phyloP scores from a whole-genome alignment of 64 coral and sea anemone genomes.

The Stichodactyla mertensii region DNA sequence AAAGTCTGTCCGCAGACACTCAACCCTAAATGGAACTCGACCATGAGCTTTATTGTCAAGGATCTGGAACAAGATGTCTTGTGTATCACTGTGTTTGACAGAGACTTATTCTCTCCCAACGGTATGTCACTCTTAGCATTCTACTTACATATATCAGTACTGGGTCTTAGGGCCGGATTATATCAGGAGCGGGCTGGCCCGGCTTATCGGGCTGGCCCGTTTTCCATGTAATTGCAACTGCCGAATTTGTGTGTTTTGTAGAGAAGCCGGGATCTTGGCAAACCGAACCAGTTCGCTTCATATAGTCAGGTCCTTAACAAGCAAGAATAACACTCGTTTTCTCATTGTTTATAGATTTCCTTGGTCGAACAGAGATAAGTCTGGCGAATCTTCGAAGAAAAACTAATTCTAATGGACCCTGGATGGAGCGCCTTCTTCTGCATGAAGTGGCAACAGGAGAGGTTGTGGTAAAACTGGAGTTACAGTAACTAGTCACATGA shows the following conservation, averaged over 20 bases:
- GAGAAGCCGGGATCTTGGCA: no score
- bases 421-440: constrained; percentile 72
- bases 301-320: not conserved
- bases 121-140: constrained; percentile 55
- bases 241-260: no score
- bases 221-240: no score
- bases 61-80: constrained; percentile 91
- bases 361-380: constrained; percentile 92
- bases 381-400: constrained; percentile 69
- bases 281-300: no score
- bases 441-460: constrained; percentile 91
- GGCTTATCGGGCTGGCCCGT: no score
- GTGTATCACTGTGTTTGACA: constrained; percentile 96
- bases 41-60: constrained; percentile 80
- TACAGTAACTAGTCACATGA: constrained; percentile 26
- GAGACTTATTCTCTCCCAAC: constrained; percentile 95
- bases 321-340: not conserved
- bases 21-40: constrained; percentile 95
- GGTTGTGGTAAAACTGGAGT: constrained; percentile 71
- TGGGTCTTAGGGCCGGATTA: no score
- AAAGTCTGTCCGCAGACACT: constrained; percentile 85
- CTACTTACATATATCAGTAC: constrained; percentile 61
- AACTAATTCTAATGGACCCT: constrained; percentile 63
- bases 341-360: constrained; percentile 63
- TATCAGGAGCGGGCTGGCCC: no score